Base-by-base conservation (phyloP, 1,140 invertebrate species). In the Papilio machaon region DNA sequence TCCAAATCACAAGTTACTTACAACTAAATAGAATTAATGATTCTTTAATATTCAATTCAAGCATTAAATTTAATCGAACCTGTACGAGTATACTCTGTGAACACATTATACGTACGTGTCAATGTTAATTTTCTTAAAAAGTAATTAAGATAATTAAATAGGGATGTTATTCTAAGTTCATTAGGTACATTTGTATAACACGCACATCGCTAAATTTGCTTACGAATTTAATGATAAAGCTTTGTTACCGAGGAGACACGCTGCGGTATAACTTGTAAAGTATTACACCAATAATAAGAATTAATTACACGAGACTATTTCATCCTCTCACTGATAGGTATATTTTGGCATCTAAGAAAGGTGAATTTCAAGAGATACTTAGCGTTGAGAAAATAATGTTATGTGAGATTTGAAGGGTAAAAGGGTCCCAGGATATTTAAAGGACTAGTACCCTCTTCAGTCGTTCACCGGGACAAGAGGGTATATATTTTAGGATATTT, bases 141-240 rank as follows among this genome's bases (percentile, higher is more conserved):
- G 3, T 67, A 67, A 67, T 67, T 67, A 30, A 67, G 30, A 35
- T 67, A 35, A 67, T 67, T 67, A 35, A 64, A 64, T 64, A 64
- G 8, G 23, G 11, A 11, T 23, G 60, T 64, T 30, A 70, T 38
- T 70, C 64, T 7, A 35, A 11, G 64, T 70, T 38, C 64, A 38
- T 70, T 70, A 70, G 7, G 7, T 8, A 35, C 23, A 15, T 70
- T 70, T 70, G 30, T 70, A 35, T 70, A 38, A 35, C 64, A 70
- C 64, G 64, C 6, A 60, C 30, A 35, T 70, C 64, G 30, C 64
- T 35, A 70, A 70, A 70, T 70, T 70, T 70, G 64, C 23, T 70
- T 70, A 64, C 60, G 60, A 70, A 70, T 64, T 64, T 64, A 23
- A 23, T 30, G 60, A 64, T 30, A 2, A 64, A 5, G 23, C 60